Conservation (phyloP, 2,113 vertebrate genomes). For the Seriola quinqueradiata region DNA sequence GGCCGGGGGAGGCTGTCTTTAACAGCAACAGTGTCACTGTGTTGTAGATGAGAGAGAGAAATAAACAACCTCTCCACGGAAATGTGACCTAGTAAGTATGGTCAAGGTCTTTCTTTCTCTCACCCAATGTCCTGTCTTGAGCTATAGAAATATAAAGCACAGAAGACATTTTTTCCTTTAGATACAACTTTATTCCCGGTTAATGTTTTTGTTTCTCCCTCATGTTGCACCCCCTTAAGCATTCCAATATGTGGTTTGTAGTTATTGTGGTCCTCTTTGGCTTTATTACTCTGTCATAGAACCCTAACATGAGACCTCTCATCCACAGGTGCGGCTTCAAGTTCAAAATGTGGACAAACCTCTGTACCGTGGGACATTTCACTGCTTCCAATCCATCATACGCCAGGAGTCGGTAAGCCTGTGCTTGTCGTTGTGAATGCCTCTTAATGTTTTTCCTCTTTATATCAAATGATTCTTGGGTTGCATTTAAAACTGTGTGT, state of each 20-base stretch:
- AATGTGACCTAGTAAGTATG: conserved; percentile 95
- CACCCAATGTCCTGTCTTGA: conserved; percentile 83
- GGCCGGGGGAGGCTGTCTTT: conserved; percentile 86
- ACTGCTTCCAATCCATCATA: conserved; percentile 97
- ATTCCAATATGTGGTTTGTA: conserved; percentile 32
- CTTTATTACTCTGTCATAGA: not conserved
- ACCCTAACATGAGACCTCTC: conserved; percentile 51
- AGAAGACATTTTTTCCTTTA: conserved; percentile 24
- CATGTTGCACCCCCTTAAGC: conserved; percentile 47
- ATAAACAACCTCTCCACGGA: conserved; percentile 91
- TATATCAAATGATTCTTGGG: not conserved
- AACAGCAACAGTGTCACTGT: conserved; percentile 95
- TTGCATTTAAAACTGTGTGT: not conserved
- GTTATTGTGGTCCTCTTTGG: conserved; percentile 17
- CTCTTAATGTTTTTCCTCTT: not conserved
- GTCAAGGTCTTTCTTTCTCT: conserved; percentile 91
- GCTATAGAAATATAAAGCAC: conserved; percentile 73
- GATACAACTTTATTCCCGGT: conserved; percentile 30
- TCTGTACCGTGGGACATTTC: conserved; percentile 93
- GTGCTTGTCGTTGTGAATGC: conserved; percentile 60
- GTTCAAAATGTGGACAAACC: conserved; percentile 94
- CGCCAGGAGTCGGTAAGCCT: conserved; percentile 93
- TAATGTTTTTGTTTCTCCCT: conserved; percentile 21
- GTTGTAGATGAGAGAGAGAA: conserved; percentile 93
- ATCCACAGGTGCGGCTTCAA: conserved; percentile 94